Percentiles rank a stretch among this genome's conserved stretches.
Conservation (phyloP, 2,888 invertebrate genomes). For the Erynnis tages region DNA sequence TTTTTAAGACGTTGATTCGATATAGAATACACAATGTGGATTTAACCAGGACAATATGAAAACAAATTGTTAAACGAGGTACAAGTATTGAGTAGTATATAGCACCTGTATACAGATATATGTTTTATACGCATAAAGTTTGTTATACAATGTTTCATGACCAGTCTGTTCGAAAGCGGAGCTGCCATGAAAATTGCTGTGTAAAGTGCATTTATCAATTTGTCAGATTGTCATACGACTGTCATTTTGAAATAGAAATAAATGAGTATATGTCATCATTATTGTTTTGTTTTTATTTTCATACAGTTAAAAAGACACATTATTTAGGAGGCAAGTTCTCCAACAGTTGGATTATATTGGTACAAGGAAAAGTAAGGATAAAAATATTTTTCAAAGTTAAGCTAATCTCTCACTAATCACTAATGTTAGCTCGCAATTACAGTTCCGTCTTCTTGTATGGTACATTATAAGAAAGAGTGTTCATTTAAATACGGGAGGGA, state of each 20-base stretch:
- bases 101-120: conserved; percentile 29
- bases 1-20: conserved; percentile 18
- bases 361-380: conserved; percentile 38
- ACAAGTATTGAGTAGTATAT: conserved; percentile 27
- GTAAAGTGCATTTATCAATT: conserved; percentile 30
- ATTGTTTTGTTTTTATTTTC: conserved; percentile 72
- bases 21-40: conserved; percentile 29
- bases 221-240: conserved; percentile 42
- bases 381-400: conserved; percentile 37
- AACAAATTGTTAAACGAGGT: conserved; percentile 21
- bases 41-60: conserved; percentile 36
- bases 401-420: conserved; percentile 31
- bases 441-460: no score
- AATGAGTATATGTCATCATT: conserved; percentile 72
- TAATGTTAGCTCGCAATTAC: conserved; percentile 15
- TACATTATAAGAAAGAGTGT: no score
- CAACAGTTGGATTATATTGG: conserved; percentile 29
- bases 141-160: conserved; percentile 21
- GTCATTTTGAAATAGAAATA: conserved; percentile 64
- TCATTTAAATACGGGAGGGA: no score
- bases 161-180: conserved; percentile 23
- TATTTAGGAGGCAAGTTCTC: conserved; percentile 37
- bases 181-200: conserved; percentile 18
- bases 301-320: conserved; percentile 26
- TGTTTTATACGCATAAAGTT: conserved; percentile 24